A percentile compares a stretch with the other conserved stretches of the same genome.
phyloP scores from a whole-genome alignment of 2,113 vertebrate genomes.

The Lutjanus erythropterus region DNA sequence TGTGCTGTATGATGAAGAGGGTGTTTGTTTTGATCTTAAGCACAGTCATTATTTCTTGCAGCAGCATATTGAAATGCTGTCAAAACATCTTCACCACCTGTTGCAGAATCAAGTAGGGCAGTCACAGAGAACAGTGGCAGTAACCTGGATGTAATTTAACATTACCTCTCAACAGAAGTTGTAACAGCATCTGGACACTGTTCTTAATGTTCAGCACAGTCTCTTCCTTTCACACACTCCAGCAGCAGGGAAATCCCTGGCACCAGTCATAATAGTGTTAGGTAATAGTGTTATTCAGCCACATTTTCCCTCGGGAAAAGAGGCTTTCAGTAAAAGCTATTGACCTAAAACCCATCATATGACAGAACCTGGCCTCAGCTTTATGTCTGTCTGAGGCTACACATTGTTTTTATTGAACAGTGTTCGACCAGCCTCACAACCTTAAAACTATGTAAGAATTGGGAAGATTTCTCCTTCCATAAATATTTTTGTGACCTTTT shows the following conservation, averaged over 20 bases:
- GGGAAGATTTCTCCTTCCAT: neutral
- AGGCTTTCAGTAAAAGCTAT: constrained; percentile 18
- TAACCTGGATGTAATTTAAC: no score
- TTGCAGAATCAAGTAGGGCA: no score
- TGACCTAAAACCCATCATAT: constrained; percentile 39
- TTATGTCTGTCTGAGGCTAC: neutral
- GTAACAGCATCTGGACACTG: no score
- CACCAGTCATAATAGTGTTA: constrained; percentile 19
- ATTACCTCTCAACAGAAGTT: no score
- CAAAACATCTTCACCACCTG: no score
- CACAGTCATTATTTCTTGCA: no score
- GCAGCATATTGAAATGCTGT: no score
- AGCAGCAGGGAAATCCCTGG: constrained; percentile 13
- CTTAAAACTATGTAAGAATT: neutral
- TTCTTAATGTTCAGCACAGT: neutral
- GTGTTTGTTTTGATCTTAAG: no score
- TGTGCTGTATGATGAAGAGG: no score
- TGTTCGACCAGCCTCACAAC: neutral
- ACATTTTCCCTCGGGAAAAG: constrained; percentile 38
- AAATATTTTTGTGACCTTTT: neutral
- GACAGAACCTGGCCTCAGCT: constrained; percentile 9
- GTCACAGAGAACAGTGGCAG: no score
- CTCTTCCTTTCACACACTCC: constrained; percentile 2
- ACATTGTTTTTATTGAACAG: neutral
- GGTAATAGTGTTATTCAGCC: constrained; percentile 11